Base-by-base conservation (phyloP, 1,140 invertebrate genomes). In the Acyrthosiphon pisum region DNA sequence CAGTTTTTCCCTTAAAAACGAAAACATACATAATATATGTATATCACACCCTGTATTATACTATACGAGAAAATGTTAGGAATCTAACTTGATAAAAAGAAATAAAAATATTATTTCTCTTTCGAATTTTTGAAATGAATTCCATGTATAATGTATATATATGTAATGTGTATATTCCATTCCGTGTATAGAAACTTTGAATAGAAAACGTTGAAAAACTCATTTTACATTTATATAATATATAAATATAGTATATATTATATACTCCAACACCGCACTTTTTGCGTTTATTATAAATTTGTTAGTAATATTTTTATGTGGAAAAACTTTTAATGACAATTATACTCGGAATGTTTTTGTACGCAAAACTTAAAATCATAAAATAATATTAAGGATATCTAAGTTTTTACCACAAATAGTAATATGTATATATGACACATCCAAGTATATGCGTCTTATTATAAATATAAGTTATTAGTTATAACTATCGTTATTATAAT, bases 251-350 rank as follows among this genome's bases (percentile, higher is more conserved):
- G n/a, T n/a, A n/a, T n/a, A n/a, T n/a, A n/a, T n/a, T n/a, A n/a
- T 35, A 18, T n/a, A 76, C 1, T 6, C 60, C 3, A 76, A n/a
- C 50, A 53, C 22, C 20, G 6, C 50, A 53, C 60, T 76, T 76
- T 76, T 35, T 9, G 14, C 14, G n/a, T 76, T 76, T 76, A 18
- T 14, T 18, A 76, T n/a, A 76, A 14, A 76, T 76, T 76, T 76
- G 60, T 76, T 4, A 76, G n/a, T 76, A 76, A 76, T 76, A 76
- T 76, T 76, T 76, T n/a, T 76, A 76, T 35, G 14, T 76, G 60
- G 14, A 76, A 76, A 60, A 76, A 76, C 60, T 76, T 76, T 76
- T 76, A 76, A n/a, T 76, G 60, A 76, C 60, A 76, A 76, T 76
- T 76, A 76, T n/a, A 18, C 8, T 76, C 20, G 1, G 22, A 53